Evolutionary conservation across 2,797 vertebrate genomes (phyloP).

Genomic region (Uromys caudimaculatus): DNA sequence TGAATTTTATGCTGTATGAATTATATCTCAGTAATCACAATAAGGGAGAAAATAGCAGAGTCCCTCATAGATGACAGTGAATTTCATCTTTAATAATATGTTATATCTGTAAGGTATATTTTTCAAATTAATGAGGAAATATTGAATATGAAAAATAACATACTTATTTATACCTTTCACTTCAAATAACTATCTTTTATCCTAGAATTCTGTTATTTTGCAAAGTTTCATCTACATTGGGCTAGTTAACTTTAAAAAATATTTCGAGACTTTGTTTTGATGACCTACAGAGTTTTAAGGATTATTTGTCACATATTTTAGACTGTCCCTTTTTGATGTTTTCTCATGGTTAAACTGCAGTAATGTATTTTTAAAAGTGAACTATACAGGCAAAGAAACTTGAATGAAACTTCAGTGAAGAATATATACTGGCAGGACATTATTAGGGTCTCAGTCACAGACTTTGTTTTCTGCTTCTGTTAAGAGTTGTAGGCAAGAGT

Average conservation of each 20-base stretch:
- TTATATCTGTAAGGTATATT: not conserved
- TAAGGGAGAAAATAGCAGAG: not conserved
- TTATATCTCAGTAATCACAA: not conserved
- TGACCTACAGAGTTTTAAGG: not conserved
- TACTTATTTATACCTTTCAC: not conserved
- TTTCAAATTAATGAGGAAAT: slow-evolving; percentile 1
- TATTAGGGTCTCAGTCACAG: not conserved
- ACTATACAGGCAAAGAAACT: not conserved
- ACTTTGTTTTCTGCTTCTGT: not conserved
- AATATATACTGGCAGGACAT: not conserved
- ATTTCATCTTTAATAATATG: not conserved
- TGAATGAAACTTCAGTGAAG: not conserved
- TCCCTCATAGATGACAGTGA: not conserved
- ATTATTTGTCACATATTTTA: not conserved
- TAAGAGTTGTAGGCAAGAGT: not conserved
- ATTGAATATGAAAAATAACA: not conserved
- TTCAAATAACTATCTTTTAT: not conserved
- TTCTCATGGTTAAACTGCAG: not conserved
- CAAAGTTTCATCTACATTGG: not conserved
- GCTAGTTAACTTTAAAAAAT: not conserved
- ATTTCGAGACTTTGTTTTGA: not conserved
- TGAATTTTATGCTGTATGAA: not conserved
- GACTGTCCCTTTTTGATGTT: not conserved
- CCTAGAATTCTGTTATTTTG: not conserved
- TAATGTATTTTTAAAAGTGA: not conserved